A percentile compares a stretch with the other conserved stretches of the same genome.
Conservation (phyloP, 37 sponge, comb jelly and placozoan species). For the Mnemiopsis leidyi region DNA sequence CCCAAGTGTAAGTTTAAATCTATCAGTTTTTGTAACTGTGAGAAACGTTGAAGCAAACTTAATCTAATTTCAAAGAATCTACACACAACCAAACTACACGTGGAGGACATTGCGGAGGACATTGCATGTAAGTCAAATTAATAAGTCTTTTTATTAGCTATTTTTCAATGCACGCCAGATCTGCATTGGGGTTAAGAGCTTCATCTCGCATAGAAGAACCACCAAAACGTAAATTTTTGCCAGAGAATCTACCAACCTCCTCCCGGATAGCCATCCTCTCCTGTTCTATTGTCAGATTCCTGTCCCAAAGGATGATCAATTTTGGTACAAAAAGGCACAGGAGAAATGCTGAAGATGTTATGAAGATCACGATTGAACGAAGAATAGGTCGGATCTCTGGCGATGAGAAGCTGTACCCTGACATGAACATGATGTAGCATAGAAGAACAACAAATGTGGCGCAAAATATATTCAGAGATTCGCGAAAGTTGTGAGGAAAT, state of each 20-base stretch:
- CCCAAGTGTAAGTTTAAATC: no score
- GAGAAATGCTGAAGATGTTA: conserved; percentile 2
- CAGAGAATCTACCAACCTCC: not conserved
- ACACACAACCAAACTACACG: no score
- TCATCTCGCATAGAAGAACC: no score
- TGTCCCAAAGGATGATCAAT: not conserved
- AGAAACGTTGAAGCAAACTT: no score
- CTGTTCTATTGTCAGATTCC: not conserved
- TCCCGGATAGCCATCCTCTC: not conserved
- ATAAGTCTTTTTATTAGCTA: no score
- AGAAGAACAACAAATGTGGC: conserved; percentile 9
- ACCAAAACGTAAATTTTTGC: no score
- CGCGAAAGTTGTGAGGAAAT: conserved; percentile 37
- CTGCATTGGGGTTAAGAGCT: no score
- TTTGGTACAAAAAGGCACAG: not conserved
- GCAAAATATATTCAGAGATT: conserved; percentile 8
- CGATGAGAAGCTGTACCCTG: not conserved
- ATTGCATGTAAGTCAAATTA: no score
- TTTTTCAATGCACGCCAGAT: no score
- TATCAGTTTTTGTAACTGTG: no score
- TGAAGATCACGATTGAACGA: not conserved
- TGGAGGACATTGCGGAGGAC: no score
- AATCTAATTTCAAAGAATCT: no score
- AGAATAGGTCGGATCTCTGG: not conserved
- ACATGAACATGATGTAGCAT: conserved; percentile 1